These are phyloP conservation scores for Nyctalus aviator DNA, from an alignment of 2,797 vertebrate species.

Conservation along the genomic window DNA sequence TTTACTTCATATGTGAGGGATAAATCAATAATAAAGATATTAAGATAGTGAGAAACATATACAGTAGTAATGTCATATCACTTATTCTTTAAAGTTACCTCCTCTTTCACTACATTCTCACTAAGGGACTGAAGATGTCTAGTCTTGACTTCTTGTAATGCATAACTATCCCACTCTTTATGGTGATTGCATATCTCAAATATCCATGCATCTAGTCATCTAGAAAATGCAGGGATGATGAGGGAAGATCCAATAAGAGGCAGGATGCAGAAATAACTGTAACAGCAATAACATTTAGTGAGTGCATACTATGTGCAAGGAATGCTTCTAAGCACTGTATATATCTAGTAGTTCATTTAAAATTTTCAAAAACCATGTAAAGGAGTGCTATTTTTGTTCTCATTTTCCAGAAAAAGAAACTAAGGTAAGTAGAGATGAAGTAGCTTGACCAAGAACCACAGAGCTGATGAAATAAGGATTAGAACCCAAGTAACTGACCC, in stretches of 20 bases:
- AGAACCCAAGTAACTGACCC: not conserved
- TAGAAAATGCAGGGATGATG: not conserved
- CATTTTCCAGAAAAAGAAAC: constrained; percentile 6
- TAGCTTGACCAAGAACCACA: not conserved
- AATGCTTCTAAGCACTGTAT: not conserved
- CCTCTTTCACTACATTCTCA: not conserved
- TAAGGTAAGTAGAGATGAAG: not conserved
- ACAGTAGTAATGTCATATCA: not conserved
- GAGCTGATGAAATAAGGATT: not conserved
- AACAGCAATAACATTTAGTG: not conserved
- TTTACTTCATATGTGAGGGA: constrained; percentile 17
- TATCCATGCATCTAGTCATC: too few relatives aligned
- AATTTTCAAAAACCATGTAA: not conserved
- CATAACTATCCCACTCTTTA: not conserved
- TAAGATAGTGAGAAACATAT: not conserved
- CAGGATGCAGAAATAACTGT: not conserved
- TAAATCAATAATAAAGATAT: constrained; percentile 17
- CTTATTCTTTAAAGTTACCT: not conserved
- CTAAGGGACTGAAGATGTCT: not conserved
- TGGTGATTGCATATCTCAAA: not conserved
- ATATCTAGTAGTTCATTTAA: not conserved
- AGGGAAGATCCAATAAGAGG: not conserved
- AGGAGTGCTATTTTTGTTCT: not conserved
- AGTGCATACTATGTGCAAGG: not conserved
- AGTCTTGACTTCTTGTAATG: not conserved